Base-by-base conservation (phyloP, 2,888 invertebrate genomes). In the Leuctra nigra region DNA sequence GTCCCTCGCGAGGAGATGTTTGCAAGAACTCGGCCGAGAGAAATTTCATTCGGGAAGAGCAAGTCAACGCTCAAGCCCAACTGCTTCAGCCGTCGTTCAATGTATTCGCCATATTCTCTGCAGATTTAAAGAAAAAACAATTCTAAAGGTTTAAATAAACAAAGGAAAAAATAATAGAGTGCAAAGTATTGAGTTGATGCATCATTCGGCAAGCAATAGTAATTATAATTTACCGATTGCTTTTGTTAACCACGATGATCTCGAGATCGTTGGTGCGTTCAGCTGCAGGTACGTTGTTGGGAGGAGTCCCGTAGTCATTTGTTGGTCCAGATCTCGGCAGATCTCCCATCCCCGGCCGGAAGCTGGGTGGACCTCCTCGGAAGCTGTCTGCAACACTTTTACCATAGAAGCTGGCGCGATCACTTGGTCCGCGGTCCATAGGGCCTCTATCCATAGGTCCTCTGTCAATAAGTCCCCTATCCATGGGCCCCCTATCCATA, bases 1-100 rank as follows among this genome's bases (percentile, higher is more conserved):
- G 91, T 89, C 6, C 92, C 92, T n/a, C 91, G 79, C 4, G 87
- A 85, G 0, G 91, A 86, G 58, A 94, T 89, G 68, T 92, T 93
- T 7, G 91, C 91, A 24, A 95, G 73, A 20, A 93, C 85, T 64
- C 84, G 77, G 36, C 78, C 76, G 11, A 93, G 80, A 0, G 91
- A 86, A 1, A 91, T 87, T 68, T 91, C 92, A 72, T 92, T 91
- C 0, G 95, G 92, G 69, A 91, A 92, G n/a, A 93, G 73, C 0
- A 95, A 75, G 69, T 93, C 92, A 0, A 93, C 92, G 2, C 85
- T 83, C 54, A 92, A 76, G 1, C 88, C 89, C 4, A 88, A 71
- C 39, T 82, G 79, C 68, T 90, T 91, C 56, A 95, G 73, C 13
- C 87, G 80, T 36, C 82, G 77, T 70, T 95, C 94, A 60, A 95